Base-by-base conservation (phyloP, 2,113 vertebrate genomes). In the Ahaetulla prasina region DNA sequence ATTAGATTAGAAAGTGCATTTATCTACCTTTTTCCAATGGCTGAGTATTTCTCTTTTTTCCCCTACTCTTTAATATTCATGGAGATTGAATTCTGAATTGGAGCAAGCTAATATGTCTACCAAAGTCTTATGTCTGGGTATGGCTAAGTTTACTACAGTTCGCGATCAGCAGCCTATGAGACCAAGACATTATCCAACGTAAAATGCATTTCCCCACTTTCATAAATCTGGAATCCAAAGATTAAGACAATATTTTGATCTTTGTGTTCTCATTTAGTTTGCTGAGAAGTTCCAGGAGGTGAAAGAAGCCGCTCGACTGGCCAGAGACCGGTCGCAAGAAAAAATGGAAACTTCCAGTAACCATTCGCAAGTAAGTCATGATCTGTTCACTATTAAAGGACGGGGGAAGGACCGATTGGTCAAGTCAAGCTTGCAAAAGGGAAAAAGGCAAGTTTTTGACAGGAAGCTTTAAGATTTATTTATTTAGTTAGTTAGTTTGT, bases 241-340 rank as follows among this genome's bases (percentile, higher is more conserved):
- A 8, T 92, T 91, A 22, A 60, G 27, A 80, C 60, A 93, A 54
- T 68, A 4, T 4, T n/a, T 87, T 95, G n/a, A 8, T 80, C 35
- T 14, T 2, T 88, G n/a, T 87, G 23, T 92, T 3, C 54, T 30
- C 89, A 96, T 92, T 49, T 96, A 99, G 99, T 99, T 99, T 97
- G 98, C 99, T 87, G 99, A 99, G 95, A 99, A 99, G 96, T 99
- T 99, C 96, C 98, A 98, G 97, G 99, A 99, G 93, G 98, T 99
- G 22, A 99, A 99, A 97, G 99, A 99, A 94, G 98, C 99, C 11
- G 99, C 99, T 87, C 98, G 97, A 94, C 95, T 99, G 25, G 99
- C 98, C 53, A 97, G 98, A 96, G 99, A 99, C 94, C 98, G 98
- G 96, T 99, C 99, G 92, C 99, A 99, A 96, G 99, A 99, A 96